Percentiles rank a stretch among this genome's conserved stretches.
phyloP scores from a whole-genome alignment of 53 echinoderm and acorn worm genomes.

The Echinarachnius parma region DNA sequence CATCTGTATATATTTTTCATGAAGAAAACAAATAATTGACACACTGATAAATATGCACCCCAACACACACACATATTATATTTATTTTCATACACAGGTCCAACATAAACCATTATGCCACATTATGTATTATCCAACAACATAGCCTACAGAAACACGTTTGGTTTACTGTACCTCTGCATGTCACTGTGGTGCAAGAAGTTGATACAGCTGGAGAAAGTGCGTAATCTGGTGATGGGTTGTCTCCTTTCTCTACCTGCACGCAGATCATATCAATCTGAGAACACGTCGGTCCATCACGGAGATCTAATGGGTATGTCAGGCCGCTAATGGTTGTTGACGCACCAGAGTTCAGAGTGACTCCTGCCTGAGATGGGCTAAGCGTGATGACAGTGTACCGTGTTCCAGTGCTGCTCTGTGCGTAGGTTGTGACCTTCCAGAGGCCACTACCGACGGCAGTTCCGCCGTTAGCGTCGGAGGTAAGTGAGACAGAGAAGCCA shows the following conservation, averaged over 20 bases:
- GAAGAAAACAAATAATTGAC: no score
- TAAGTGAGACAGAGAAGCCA: constrained; percentile 44
- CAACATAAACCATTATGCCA: no score
- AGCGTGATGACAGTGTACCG: constrained; percentile 40
- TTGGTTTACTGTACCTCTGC: no score
- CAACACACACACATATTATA: no score
- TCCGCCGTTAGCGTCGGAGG: constrained; percentile 44
- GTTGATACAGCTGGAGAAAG: constrained; percentile 4
- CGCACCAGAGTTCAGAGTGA: constrained; percentile 20
- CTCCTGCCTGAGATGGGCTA: constrained; percentile 25
- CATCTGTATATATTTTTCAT: no score
- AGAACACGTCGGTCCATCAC: constrained; percentile 31
- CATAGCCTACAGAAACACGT: no score
- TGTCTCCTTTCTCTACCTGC: constrained; percentile 31
- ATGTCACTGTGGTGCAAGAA: constrained; percentile 44
- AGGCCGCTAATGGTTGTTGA: constrained; percentile 37
- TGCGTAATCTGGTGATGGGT: constrained; percentile 42
- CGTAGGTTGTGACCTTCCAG: constrained; percentile 59
- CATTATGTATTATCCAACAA: no score
- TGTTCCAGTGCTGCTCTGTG: constrained; percentile 48
- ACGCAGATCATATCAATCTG: constrained; percentile 61
- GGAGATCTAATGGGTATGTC: constrained; percentile 34
- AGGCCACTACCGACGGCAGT: constrained; percentile 50
- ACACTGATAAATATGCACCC: no score
- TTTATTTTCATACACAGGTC: no score